Conservation (phyloP, 1,140 invertebrate genomes). For the Lerema accius region DNA sequence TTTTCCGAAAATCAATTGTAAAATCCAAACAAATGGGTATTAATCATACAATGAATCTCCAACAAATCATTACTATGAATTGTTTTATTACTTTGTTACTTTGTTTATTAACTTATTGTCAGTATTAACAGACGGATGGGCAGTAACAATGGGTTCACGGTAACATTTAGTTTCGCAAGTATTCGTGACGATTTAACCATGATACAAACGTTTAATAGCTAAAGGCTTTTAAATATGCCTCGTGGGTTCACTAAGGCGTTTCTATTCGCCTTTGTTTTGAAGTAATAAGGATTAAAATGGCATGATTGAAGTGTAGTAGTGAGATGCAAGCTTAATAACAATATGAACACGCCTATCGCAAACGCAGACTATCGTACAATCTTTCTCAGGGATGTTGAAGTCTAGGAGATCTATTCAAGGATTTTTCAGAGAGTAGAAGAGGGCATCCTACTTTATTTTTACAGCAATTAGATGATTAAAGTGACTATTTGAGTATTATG, state of each 20-base stretch:
- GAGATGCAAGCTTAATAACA: constrained; percentile 30
- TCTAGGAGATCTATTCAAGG: constrained; percentile 50
- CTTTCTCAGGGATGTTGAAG: constrained; percentile 39
- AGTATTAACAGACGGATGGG: constrained; percentile 29
- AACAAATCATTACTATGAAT: constrained; percentile 25
- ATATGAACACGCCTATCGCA: constrained; percentile 36
- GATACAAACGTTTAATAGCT: constrained; percentile 31
- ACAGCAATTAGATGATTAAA: too few species aligned
- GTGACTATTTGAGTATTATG: too few species aligned
- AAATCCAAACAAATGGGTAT: constrained; percentile 5
- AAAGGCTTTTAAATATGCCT: constrained; percentile 30
- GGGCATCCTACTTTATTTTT: too few species aligned
- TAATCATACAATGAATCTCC: constrained; percentile 15
- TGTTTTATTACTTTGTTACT: constrained; percentile 32
- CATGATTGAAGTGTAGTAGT: constrained; percentile 3
- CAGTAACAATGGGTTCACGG: constrained; percentile 24
- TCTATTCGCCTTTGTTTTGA: not conserved
- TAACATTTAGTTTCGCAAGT: constrained; percentile 30
- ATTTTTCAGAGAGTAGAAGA: constrained; percentile 38
- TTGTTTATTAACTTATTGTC: constrained; percentile 35
- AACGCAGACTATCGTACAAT: constrained; percentile 33
- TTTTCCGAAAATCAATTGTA: too few species aligned
- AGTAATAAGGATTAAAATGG: not conserved
- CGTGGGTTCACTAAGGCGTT: not conserved
- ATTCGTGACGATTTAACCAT: constrained; percentile 32